These are phyloP conservation scores for Cathartes aura DNA, from an alignment of 2,113 vertebrate genomes.

Conservation along the genomic window DNA sequence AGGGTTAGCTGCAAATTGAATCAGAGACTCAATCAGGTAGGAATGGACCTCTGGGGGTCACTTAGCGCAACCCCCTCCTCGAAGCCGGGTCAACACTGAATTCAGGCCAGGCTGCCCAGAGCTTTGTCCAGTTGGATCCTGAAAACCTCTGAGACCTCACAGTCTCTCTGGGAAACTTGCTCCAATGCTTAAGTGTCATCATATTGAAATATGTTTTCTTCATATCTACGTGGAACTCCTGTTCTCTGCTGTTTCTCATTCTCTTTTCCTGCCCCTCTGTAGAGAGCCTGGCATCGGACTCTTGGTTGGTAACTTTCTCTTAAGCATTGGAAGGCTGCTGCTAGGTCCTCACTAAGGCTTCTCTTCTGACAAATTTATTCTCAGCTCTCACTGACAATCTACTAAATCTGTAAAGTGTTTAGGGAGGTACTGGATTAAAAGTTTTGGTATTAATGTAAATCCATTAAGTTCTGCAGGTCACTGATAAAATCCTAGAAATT, in stretches of 20 bases:
- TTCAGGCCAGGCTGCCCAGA: not conserved
- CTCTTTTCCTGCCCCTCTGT: not conserved
- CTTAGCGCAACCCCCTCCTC: not conserved
- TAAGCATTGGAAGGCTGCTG: not conserved
- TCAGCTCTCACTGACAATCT: not conserved
- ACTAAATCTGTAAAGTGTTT: not conserved
- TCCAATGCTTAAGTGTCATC: not conserved
- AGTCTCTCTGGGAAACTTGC: not conserved
- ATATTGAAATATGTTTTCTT: not conserved
- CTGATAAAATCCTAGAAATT: not conserved
- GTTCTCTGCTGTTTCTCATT: not conserved
- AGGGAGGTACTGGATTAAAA: not conserved
- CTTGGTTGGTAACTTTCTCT: not conserved
- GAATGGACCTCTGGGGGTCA: not conserved
- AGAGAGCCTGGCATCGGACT: not conserved
- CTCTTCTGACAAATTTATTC: not conserved
- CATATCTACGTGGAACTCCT: not conserved
- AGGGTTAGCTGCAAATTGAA: not conserved
- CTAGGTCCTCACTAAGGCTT: not conserved
- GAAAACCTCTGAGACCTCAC: not conserved
- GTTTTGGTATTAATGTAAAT: not conserved
- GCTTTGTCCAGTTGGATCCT: not conserved
- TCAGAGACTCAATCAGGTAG: not conserved
- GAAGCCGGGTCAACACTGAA: not conserved
- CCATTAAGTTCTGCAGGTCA: not conserved